phyloP scores from a whole-genome alignment of 2,888 invertebrate genomes.

The Himalopsyche japonica region DNA sequence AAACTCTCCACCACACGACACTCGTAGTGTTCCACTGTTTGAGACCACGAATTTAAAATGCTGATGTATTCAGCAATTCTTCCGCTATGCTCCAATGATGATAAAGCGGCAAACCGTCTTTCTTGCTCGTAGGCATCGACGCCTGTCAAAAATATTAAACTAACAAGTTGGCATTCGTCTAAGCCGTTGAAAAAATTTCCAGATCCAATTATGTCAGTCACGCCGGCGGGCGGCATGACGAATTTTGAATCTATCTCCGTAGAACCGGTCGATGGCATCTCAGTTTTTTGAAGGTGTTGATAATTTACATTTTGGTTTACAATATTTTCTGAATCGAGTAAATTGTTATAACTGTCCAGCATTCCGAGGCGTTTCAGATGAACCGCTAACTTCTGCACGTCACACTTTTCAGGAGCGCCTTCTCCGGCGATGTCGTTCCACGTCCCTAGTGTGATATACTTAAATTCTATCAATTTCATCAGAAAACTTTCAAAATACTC shows the following conservation, averaged over 20 bases:
- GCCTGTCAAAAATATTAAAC: not conserved
- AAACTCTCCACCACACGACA: not conserved
- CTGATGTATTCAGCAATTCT: not conserved
- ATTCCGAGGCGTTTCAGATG: not conserved
- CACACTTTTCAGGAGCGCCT: not conserved
- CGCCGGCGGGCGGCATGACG: not conserved
- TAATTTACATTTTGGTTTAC: not conserved
- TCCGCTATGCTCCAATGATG: not conserved
- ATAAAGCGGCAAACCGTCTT: not conserved
- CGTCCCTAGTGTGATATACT: not conserved
- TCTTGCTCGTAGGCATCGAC: not conserved
- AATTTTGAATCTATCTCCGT: not conserved
- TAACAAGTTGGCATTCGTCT: not conserved
- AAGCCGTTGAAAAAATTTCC: not conserved
- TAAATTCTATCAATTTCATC: not conserved
- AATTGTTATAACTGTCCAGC: not conserved
- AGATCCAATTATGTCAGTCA: not conserved
- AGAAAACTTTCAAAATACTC: not conserved
- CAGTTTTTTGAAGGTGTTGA: not conserved
- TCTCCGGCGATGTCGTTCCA: not conserved
- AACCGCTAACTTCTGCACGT: not conserved
- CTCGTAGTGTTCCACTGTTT: not conserved
- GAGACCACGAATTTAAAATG: not conserved
- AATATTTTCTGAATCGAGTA: not conserved
- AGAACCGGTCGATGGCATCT: not conserved